Base-by-base conservation (phyloP, 1,140 invertebrate species). In the Leguminivora glycinivorella region DNA sequence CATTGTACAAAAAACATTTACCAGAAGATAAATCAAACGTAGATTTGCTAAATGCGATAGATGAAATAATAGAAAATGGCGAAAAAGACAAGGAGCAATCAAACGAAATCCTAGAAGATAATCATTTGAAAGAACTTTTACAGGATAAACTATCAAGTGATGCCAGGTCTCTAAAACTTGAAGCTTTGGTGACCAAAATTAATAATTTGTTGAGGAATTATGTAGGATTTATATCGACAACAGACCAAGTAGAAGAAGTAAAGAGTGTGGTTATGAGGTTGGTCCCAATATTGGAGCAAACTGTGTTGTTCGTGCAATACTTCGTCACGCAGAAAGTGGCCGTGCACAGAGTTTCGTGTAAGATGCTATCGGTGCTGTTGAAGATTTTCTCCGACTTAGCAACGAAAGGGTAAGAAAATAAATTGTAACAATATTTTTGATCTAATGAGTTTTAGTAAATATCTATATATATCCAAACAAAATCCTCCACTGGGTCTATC, bases 311-410 rank as follows among this genome's bases (percentile, higher is more conserved):
- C 26, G 93, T 94, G 1, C 95, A 98, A 80, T 98, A 95, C 84
- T 96, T 96, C 77, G 83, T 98, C 12, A 94, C 94, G 0, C 94
- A 96, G 72, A 94, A 96, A 82, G 91, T 98, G 2, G 94, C 94
- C 12, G 93, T 95, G 4, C 95, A 97, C 78, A 94, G 96, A 75
- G 92, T 95, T 0, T 95, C 95, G 2, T 95, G 95, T 70, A 99
- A 99, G 92, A 94, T 98, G 83, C 90, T 96, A 6, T 96, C 96
- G 4, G 93, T 98, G 1, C 92, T 99, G 29, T 86, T 98, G 22
- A 95, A 95, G 67, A 94, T 98, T 6, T 99, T 99, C 83, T 94
- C 95, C 0, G 96, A 98, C 72, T 92, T 99, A 2, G 94, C 95
- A 22, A 92, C 94, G 31, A 98, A 98, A 93, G 95, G 91, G 91